These are phyloP conservation scores for Tortricodes alternella DNA, from an alignment of 2,888 invertebrate genomes.

Conservation along the genomic window DNA sequence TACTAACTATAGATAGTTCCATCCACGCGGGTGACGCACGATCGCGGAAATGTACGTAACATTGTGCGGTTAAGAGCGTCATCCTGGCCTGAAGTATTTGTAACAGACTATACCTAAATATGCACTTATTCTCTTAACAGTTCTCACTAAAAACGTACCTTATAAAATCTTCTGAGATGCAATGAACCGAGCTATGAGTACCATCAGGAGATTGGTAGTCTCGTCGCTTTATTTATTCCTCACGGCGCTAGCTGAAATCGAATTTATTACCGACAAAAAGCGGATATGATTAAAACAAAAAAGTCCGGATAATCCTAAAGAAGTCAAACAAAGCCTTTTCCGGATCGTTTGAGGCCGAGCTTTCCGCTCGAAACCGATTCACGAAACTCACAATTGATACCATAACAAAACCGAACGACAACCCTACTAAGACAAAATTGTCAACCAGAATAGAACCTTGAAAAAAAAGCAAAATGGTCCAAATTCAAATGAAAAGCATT, in stretches of 20 bases:
- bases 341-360: slow-evolving; percentile 1
- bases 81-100: no score
- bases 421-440: not conserved
- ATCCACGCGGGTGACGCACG: no score
- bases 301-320: not conserved
- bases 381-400: slow-evolving; percentile 9
- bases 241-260: not conserved
- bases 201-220: no score
- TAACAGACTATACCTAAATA: no score
- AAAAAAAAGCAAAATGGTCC: not conserved
- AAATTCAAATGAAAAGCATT: not conserved
- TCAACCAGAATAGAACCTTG: not conserved
- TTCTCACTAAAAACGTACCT: no score
- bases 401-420: slow-evolving; percentile 10
- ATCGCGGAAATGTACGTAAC: no score
- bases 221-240: no score
- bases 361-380: not conserved
- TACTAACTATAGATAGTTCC: no score
- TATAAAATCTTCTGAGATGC: no score
- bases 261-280: not conserved
- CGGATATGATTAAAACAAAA: not conserved
- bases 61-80: no score
- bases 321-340: not conserved
- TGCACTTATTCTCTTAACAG: no score
- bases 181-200: no score